phyloP scores from a whole-genome alignment of 2,113 vertebrate species.

The Ammodytes marinus region DNA sequence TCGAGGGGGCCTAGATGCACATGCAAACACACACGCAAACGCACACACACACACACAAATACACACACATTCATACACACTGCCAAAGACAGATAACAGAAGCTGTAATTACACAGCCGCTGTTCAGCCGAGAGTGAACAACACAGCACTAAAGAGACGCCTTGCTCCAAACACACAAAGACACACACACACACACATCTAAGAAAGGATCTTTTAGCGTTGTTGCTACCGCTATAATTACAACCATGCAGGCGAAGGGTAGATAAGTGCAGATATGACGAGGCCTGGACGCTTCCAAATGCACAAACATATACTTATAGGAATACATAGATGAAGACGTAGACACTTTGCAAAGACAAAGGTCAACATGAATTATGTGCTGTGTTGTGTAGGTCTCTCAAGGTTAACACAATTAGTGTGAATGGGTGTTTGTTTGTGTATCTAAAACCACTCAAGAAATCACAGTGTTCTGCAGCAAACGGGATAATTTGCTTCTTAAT shows the following conservation, averaged over 20 bases:
- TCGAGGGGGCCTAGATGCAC: slow-evolving; percentile 36
- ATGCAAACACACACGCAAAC: not conserved
- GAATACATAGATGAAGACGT: slow-evolving; percentile 43
- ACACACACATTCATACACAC: slow-evolving; percentile 37
- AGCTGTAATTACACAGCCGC: slow-evolving; percentile 63
- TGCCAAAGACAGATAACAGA: slow-evolving; percentile 61
- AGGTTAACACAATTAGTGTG: slow-evolving; percentile 40
- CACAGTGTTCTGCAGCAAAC: slow-evolving; percentile 13
- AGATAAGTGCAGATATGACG: slow-evolving; percentile 54
- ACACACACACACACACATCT: slow-evolving; percentile 36
- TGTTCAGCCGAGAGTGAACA: slow-evolving; percentile 63
- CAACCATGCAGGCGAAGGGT: slow-evolving; percentile 30
- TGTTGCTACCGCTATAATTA: slow-evolving; percentile 64
- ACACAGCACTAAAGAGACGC: slow-evolving; percentile 34
- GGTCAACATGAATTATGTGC: slow-evolving; percentile 55
- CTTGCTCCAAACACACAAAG: slow-evolving; percentile 42
- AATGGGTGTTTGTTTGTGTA: slow-evolving; percentile 5
- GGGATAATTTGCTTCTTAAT: slow-evolving; percentile 40
- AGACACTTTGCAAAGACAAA: slow-evolving; percentile 36
- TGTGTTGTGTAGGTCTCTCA: slow-evolving; percentile 29
- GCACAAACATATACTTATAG: slow-evolving; percentile 60
- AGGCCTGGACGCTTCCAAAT: slow-evolving; percentile 42
- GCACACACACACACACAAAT: slow-evolving; percentile 13
- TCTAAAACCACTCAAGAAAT: slow-evolving; percentile 34
- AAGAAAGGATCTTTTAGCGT: slow-evolving; percentile 41